Base-by-base conservation (phyloP, 2,888 invertebrate genomes). In the Cantharis nigra region DNA sequence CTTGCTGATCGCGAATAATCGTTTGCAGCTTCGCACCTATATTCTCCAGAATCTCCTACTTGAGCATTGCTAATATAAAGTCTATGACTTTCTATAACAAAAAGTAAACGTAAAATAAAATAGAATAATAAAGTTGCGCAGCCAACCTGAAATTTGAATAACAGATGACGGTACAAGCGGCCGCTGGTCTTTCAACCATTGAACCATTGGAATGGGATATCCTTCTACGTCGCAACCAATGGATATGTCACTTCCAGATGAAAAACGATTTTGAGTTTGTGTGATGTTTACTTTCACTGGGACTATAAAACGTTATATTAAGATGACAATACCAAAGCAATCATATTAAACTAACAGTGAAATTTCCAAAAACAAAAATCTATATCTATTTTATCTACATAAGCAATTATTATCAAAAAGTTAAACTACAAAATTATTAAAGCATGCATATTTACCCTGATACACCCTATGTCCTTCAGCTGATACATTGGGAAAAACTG, bases 21-120 rank as follows among this genome's bases (percentile, higher is more conserved):
- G 89, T 98, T 98, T 81, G 90, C 89, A 2, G 96, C 98, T 85
- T 94, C 93, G 88, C 98, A 98, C 71, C 92, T 92, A 88, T 98
- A 98, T 80, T 88, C 89, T 63, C 97, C 98, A 67, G 94, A 92
- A 88, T 98, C 97, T 30, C 90, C 90, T 70, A 89, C 88, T 63
- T 90, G 90, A 13, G 94, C 92, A 72, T 91, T 89, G 30, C 89
- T 87, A 72, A 98, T 93, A 23, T 92, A 90, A 83, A 98, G 89
- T 13, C 94, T 92, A 84, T 94, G 90, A 69, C 93, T 92, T 79
- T 92, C 94, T 92, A 87, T 11, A 76, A 71, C 3, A 72, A n/a
- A 49, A 69, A 64, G 14, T 16, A 9, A 11, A 16, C 33, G 11
- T 49, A 49, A 49, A 33, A n/a, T 49, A 49, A 49, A 33, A n/a